Conservation (phyloP, 2,113 vertebrate genomes). For the Eulacestoma nigropectus region DNA sequence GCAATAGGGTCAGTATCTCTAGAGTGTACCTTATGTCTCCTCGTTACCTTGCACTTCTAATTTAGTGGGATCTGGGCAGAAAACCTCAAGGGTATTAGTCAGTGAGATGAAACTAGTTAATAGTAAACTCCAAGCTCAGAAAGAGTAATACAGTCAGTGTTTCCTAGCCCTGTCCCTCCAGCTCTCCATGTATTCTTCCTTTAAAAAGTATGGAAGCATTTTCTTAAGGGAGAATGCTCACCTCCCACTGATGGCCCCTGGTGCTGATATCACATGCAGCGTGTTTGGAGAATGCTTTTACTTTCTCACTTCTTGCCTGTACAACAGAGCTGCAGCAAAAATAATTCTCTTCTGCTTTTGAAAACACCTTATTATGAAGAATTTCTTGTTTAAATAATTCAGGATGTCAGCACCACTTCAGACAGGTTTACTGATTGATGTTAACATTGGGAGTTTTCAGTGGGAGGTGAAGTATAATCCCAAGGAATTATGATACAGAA, state of each 20-base stretch:
- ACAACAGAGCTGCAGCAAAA: neutral
- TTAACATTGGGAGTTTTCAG: neutral
- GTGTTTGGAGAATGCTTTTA: neutral
- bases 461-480: neutral
- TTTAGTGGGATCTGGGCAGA: neutral
- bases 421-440: neutral
- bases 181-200: neutral
- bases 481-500: neutral
- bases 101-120: neutral
- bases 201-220: neutral
- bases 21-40: neutral
- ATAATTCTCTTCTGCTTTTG: neutral
- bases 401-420: neutral
- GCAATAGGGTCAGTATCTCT: neutral
- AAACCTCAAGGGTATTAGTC: neutral
- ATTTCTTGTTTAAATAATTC: neutral
- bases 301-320: neutral
- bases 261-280: neutral
- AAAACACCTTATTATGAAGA: neutral
- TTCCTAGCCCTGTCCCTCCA: neutral
- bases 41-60: neutral
- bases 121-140: neutral
- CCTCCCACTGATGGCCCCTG: accelerated
- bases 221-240: neutral
- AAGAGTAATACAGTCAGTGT: neutral